Conservation (phyloP, 2,113 vertebrate species). For the Elephas maximus region DNA sequence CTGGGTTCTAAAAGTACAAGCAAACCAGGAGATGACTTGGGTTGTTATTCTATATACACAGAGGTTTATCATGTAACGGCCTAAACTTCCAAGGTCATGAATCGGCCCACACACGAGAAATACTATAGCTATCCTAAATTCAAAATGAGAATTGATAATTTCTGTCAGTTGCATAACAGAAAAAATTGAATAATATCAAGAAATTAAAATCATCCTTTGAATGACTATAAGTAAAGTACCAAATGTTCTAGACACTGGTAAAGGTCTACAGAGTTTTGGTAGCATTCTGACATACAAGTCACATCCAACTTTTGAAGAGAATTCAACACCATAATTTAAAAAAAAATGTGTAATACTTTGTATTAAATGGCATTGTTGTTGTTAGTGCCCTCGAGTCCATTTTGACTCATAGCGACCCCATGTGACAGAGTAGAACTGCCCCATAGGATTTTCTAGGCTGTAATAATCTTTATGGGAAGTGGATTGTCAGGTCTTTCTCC, state of each 20-base stretch:
- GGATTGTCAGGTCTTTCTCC: too few species aligned
- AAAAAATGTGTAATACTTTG: conserved; percentile 10
- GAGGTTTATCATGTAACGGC: conserved; percentile 56
- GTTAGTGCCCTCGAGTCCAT: neutral
- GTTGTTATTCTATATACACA: conserved; percentile 49
- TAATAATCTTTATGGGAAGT: neutral
- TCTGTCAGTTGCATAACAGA: neutral
- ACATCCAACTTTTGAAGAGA: conserved; percentile 31
- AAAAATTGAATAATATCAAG: conserved; percentile 51
- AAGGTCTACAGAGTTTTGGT: neutral
- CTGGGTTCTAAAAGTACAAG: conserved; percentile 63
- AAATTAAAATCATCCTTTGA: conserved; percentile 50
- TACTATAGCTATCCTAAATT: conserved; percentile 19
- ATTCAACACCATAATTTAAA: conserved; percentile 37
- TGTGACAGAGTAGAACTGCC: neutral
- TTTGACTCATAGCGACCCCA: neutral
- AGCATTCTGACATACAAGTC: neutral
- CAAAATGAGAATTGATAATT: conserved; percentile 23
- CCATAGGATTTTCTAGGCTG: neutral
- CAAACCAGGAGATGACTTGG: conserved; percentile 49
- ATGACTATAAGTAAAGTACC: conserved; percentile 20
- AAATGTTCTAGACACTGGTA: conserved; percentile 13
- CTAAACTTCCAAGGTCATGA: conserved; percentile 37
- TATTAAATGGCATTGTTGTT: conserved; percentile 37
- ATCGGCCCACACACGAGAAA: neutral